phyloP scores from a whole-genome alignment of 2,113 vertebrate genomes.

The Dasyurus viverrinus region DNA sequence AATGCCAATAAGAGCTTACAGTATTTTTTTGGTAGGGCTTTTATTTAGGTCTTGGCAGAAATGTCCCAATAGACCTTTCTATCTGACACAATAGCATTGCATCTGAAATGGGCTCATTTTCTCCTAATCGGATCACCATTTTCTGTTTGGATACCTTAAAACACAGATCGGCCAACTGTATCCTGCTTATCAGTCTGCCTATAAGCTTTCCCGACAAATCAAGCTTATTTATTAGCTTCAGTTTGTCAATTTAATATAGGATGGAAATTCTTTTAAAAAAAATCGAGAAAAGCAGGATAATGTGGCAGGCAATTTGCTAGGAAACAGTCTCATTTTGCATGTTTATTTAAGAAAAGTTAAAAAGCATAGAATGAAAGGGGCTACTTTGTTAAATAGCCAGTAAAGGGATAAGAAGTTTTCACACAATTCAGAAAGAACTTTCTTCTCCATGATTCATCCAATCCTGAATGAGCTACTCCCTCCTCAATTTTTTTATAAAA shows the following conservation, averaged over 20 bases:
- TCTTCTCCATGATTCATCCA: neutral
- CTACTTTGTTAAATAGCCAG: neutral
- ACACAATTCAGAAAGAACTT: neutral
- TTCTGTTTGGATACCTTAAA: slow-evolving; percentile 16
- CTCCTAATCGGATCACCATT: neutral
- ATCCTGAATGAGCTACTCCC: neutral
- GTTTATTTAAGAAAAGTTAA: slow-evolving; percentile 30
- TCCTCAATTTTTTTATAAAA: neutral
- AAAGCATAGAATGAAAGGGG: neutral
- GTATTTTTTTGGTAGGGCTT: neutral
- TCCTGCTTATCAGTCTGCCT: slow-evolving; percentile 8
- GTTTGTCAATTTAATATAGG: slow-evolving; percentile 20
- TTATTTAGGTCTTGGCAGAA: neutral
- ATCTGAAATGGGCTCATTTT: neutral
- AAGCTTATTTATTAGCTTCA: neutral
- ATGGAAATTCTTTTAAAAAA: slow-evolving; percentile 3
- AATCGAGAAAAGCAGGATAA: neutral
- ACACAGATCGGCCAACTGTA: neutral
- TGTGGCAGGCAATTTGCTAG: slow-evolving; percentile 3
- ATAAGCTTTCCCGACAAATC: neutral
- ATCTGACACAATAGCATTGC: neutral
- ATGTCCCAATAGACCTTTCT: neutral
- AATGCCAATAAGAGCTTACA: neutral
- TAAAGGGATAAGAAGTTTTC: neutral
- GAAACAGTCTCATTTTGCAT: neutral